Conservation (phyloP, 2,888 invertebrate genomes). For the Orthosia cruda region DNA sequence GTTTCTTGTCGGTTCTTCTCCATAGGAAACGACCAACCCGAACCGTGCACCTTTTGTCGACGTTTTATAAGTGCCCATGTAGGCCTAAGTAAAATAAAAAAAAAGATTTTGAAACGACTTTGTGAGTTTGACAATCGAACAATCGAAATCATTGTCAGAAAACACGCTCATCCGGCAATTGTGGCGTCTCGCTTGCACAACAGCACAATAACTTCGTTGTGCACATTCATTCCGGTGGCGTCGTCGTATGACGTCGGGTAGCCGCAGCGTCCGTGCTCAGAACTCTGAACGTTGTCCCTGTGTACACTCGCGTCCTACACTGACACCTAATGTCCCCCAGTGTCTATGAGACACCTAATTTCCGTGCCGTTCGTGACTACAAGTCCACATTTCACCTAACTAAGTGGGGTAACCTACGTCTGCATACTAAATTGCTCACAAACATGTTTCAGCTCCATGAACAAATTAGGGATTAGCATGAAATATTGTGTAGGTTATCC, state of each 20-base stretch:
- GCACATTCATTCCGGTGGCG: slow-evolving; percentile 39
- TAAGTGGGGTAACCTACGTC: not conserved
- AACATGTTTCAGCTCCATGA: slow-evolving; percentile 13
- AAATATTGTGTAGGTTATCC: slow-evolving; percentile 16
- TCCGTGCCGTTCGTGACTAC: slow-evolving; percentile 64
- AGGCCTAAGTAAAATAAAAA: too few relatives aligned
- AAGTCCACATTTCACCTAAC: slow-evolving; percentile 27
- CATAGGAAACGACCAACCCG: too few relatives aligned
- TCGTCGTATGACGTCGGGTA: slow-evolving; percentile 55
- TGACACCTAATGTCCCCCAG: slow-evolving; percentile 24
- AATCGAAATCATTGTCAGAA: not conserved
- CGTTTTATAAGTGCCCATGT: too few relatives aligned
- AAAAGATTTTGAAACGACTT: not conserved
- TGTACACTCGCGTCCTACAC: slow-evolving; percentile 28
- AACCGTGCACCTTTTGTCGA: too few relatives aligned
- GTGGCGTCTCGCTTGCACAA: slow-evolving; percentile 25
- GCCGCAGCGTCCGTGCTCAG: slow-evolving; percentile 57
- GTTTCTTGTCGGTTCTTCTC: too few relatives aligned
- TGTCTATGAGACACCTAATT: slow-evolving; percentile 70
- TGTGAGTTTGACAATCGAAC: not conserved
- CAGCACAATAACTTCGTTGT: slow-evolving; percentile 37
- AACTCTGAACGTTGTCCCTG: slow-evolving; percentile 36
- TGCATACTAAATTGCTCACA: slow-evolving; percentile 42
- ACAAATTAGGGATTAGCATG: slow-evolving; percentile 45
- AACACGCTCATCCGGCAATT: not conserved